Evolutionary conservation across 2,888 invertebrate species (phyloP), one percentile per base, ranked within the genome.

Genomic region (Nemapogon koenigi): DNA sequence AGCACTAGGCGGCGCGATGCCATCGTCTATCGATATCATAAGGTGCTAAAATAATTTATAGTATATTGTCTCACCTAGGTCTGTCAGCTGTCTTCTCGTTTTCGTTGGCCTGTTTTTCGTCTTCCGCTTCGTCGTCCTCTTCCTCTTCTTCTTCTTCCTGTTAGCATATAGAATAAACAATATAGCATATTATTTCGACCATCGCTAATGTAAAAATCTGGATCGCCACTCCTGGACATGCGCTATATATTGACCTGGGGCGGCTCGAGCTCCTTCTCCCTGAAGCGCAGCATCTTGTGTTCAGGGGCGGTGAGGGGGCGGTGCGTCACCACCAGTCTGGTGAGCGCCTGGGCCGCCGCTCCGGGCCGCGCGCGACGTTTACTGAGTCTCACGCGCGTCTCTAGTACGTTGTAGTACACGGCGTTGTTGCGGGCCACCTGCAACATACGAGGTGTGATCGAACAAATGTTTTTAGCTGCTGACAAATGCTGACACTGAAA

Each of bases 401-500:
- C 97, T 49, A 97, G 58, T 68, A 97, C 97, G 68, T 97, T 94
- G 68, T 96, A 98, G 68, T 89, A 97, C 3, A 96, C 92, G 27
- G 90, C 91, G 60, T 94, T 92, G 47, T 89, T 88, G 41, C 96
- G 85, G 47, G 95, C 87, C 41, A 97, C 76, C 80, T 79, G 50
- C 1, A 25, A 42, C n/a, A 33, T 18, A 33, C 4, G 6, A 4
- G 4, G 4, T 28, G 28, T 28, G 4, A 28, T 28, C 6, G 7
- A 7, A 6, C 6, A 22, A 22, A 22, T 7, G 22, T 22, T n/a
- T n/a, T n/a, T n/a, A n/a, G n/a, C n/a, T n/a, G n/a, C n/a, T n/a
- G n/a, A n/a, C n/a, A n/a, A n/a, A n/a, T n/a, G n/a, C n/a, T n/a
- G n/a, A n/a, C n/a, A n/a, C n/a, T n/a, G n/a, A n/a, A n/a, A n/a